Evolutionary conservation across 2,888 invertebrate species (phyloP), one percentile per base, ranked within the genome.

Genomic region (Tetropium fuscum): DNA sequence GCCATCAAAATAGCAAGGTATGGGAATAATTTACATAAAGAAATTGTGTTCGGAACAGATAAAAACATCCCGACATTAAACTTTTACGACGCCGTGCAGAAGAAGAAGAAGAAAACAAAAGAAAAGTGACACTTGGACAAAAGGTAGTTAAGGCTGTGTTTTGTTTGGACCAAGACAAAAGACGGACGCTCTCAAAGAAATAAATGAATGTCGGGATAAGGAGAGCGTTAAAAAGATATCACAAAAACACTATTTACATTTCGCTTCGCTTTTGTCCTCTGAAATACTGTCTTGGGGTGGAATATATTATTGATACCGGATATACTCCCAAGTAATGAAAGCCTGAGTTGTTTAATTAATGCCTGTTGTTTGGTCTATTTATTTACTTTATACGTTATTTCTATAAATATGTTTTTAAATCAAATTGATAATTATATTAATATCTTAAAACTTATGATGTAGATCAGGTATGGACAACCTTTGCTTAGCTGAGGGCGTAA

Each of bases 211-310:
- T 76, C 72, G 70, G 73, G 77, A 78, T 78, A 78, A 78, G 78
- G 76, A 76, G 75, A 66, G 66, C 79, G 79, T 81, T 81, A 81
- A 81, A 81, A 81, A 81, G 81, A 81, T 81, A 81, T 80, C 79
- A 80, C 81, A 81, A 81, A 81, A 81, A 81, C 81, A 77, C 80
- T 80, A 81, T 81, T 81, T 81, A 80, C 80, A 81, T 81, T 67
- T 80, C 79, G 76, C 76, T 70, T 75, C 73, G 73, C 79, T 78
- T 78, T 79, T 80, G 77, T 80, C 76, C 76, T 68, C 63, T 59
- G 72, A 73, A 76, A 76, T 57, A 63, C 63, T 51, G 64, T 58
- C 64, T 62, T 57, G 56, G 69, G 66, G 63, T 60, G 63, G 69
- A 69, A 69, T 66, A 67, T 63, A 69, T 69, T 69, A 66, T 66